phyloP scores from a whole-genome alignment of 2,113 vertebrate species.

The Lagopus leucura region DNA sequence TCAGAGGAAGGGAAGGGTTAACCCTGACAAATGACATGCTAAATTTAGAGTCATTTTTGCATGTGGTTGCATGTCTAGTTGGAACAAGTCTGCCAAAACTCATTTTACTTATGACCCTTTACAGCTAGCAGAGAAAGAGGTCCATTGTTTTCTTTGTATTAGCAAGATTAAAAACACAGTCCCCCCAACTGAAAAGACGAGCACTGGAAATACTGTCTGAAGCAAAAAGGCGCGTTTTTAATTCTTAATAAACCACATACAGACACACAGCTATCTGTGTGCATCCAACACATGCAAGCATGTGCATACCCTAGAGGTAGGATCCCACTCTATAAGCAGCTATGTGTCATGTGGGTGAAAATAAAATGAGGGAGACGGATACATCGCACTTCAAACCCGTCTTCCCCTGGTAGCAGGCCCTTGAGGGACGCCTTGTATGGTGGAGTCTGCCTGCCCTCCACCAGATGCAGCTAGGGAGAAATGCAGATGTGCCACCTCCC shows the following conservation, averaged over 20 bases:
- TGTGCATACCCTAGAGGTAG: not conserved
- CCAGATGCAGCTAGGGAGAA: not conserved
- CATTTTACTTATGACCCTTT: conserved; percentile 78
- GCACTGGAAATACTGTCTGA: conserved; percentile 50
- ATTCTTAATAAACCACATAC: conserved; percentile 41
- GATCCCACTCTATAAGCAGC: not conserved
- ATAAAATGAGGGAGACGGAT: not conserved
- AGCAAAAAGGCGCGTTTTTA: conserved; percentile 60
- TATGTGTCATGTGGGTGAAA: not conserved
- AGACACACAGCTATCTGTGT: conserved; percentile 30
- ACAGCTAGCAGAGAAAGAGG: conserved; percentile 77
- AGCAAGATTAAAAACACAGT: conserved; percentile 68
- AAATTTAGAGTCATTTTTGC: conserved; percentile 73
- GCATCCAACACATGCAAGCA: conserved; percentile 21
- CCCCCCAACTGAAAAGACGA: conserved; percentile 62
- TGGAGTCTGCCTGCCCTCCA: not conserved
- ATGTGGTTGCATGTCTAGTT: conserved; percentile 71
- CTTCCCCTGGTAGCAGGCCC: not conserved
- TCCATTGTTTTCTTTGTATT: conserved; percentile 77
- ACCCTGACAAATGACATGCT: conserved; percentile 69
- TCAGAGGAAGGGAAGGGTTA: conserved; percentile 68
- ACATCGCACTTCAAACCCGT: not conserved
- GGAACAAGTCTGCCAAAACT: conserved; percentile 66
- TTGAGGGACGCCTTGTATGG: not conserved
- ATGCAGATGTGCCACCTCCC: not conserved